Evolutionary conservation across 2,113 vertebrate genomes (phyloP).

Genomic region (Corythornis cristatus): DNA sequence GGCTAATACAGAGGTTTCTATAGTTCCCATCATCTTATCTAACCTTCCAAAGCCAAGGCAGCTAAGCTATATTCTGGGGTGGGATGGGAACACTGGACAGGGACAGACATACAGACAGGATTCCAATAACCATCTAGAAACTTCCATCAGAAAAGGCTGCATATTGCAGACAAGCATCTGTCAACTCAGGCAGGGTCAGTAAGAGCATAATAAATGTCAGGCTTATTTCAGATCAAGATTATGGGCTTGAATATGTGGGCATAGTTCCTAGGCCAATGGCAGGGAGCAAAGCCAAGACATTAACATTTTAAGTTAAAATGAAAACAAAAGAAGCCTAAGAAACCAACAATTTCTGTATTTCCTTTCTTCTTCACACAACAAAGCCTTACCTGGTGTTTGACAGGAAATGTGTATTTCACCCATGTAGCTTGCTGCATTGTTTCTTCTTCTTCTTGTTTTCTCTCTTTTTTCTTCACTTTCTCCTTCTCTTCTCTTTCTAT

Average conservation of each 20-base stretch:
- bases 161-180: not conserved
- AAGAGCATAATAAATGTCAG: not conserved
- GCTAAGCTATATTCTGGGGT: not conserved
- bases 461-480: constrained; percentile 95
- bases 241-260: not conserved
- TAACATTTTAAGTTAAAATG: not conserved
- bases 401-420: constrained; percentile 97
- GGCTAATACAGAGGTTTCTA: not conserved
- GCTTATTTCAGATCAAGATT: not conserved
- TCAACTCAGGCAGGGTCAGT: not conserved
- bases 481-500: constrained; percentile 97
- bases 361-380: not conserved
- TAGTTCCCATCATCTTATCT: not conserved
- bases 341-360: not conserved
- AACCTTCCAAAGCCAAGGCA: not conserved
- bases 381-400: constrained; percentile 90
- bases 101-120: not conserved
- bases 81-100: not conserved
- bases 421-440: constrained; percentile 95
- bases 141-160: not conserved
- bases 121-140: not conserved
- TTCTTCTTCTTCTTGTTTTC: constrained; percentile 95
- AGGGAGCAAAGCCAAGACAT: not conserved
- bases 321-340: not conserved
- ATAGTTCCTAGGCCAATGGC: not conserved